Base-by-base conservation (phyloP, 2,888 invertebrate genomes). In the Apomyelois bistriatella region DNA sequence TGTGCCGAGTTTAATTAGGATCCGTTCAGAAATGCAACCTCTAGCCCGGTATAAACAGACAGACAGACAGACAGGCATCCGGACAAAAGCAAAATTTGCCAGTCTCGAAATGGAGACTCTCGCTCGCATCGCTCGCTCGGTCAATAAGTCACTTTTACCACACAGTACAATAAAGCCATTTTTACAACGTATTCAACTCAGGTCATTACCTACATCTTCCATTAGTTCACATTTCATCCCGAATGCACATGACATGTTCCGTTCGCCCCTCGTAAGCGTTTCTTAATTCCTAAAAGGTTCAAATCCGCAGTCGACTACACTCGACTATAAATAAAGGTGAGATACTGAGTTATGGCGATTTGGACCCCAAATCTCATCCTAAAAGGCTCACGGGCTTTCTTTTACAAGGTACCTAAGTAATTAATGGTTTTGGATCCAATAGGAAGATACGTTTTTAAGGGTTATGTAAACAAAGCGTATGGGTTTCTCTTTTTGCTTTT, bases 261-360 rank as follows among this genome's bases (percentile, higher is more conserved):
- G 32, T 46, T 46, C 32, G 7, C 13, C 28, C 28, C 28, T 32
- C 41, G 17, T 41, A 46, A 46, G 32, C 46, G 46, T 46, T 46
- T 46, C 46, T 46, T 46, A 46, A 46, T 46, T 46, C 46, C 43
- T 30, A 15, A 9, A 8, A 4, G 17, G 17, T 5, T n/a, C 10
- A 22, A 9, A 41, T 32, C 32, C 32, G 78, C 77, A 75, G 61
- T 55, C 56, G 59, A 64, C 75, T 76, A 70, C 57, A 53, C 52
- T 54, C 56, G 54, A 35, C 65, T 58, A 72, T 80, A 80, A 80
- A 80, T 79, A 74, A 72, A 73, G 74, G 71, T 75, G 67, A 68
- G 72, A 67, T 66, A 64, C 61, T 78, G 70, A 78, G 60, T 72
- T 76, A 74, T 71, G 65, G 60, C 48, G 58, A 46, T 58, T 35